Evolutionary conservation across 2,113 vertebrate genomes (phyloP), one percentile per base, ranked within the genome.

Genomic region (Scophthalmus maximus): DNA sequence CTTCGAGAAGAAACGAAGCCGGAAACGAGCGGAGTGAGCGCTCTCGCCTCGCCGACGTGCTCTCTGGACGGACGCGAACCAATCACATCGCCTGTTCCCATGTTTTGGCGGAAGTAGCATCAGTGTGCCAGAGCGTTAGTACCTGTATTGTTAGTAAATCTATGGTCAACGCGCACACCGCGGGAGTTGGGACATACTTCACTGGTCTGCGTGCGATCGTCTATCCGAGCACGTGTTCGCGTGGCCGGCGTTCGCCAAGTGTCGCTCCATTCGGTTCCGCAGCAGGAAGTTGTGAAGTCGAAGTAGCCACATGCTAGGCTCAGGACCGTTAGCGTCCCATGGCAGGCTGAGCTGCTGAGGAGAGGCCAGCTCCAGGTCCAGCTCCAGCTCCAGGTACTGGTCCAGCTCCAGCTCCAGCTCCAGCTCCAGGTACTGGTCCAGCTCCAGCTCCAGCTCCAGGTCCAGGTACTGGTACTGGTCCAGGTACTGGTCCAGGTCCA

Each of bases 91-190:
- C 63, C 17, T 3, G 1, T 18, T 5, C 23, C 34, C 44, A 26
- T 69, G 69, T 71, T 70, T 20, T 60, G 40, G 49, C 26, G 88
- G 86, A 88, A 85, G 73, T 81, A 5, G 1, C 42, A 8, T 10
- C 4, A n/a, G 6, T 4, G 40, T 0, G 32, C n/a, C n/a, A n/a
- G n/a, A n/a, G n/a, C n/a, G n/a, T n/a, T n/a, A n/a, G n/a, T n/a
- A n/a, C n/a, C n/a, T n/a, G n/a, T n/a, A n/a, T n/a, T n/a, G n/a
- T n/a, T n/a, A n/a, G n/a, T n/a, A n/a, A n/a, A n/a, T n/a, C n/a
- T 25, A 29, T 49, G 23, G 58, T 12, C 25, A 46, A 59, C 26
- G 17, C 40, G n/a, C 15, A 14, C 23, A 59, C 38, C 0, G 27
- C 18, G 0, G 17, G 1, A 26, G 1, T 7, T 23, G 1, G 1